Evolutionary conservation across 2,113 vertebrate species (phyloP).

Genomic region (Argyrosomus japonicus): DNA sequence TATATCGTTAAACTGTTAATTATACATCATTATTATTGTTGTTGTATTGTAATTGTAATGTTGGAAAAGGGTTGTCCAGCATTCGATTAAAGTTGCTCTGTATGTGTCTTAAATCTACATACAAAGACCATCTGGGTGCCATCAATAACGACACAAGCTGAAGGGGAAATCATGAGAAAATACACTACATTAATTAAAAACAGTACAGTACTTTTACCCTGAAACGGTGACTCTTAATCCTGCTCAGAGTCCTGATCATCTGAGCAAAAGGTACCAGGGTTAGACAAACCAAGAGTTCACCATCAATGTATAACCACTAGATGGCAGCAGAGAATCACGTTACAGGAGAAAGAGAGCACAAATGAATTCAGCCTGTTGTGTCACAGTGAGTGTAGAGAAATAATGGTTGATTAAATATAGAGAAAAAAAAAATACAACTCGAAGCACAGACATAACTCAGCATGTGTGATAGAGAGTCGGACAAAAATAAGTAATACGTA

Average conservation of each 20-base stretch:
- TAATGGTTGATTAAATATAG: neutral
- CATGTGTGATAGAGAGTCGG: neutral
- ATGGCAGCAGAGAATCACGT: constrained; percentile 62
- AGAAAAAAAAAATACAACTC: neutral
- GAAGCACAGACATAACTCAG: neutral
- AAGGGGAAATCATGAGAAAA: neutral
- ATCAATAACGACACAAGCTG: neutral
- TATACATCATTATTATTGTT: too few relatives aligned
- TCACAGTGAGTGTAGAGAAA: neutral
- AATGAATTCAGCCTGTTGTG: neutral
- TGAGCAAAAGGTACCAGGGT: neutral
- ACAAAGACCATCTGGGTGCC: neutral
- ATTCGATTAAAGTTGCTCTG: neutral
- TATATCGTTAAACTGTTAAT: neutral
- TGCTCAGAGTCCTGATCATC: neutral
- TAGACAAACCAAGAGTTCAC: neutral
- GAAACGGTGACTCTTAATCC: neutral
- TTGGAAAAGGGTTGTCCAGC: neutral
- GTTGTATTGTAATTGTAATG: neutral
- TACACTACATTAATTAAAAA: neutral
- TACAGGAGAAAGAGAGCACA: neutral
- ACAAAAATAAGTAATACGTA: neutral
- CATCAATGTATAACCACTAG: constrained; percentile 61
- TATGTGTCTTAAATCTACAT: constrained; percentile 2
- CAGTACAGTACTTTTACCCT: neutral